These are phyloP conservation scores for Julus scanicus DNA, from an alignment of 2,888 invertebrate genomes.

Conservation along the genomic window DNA sequence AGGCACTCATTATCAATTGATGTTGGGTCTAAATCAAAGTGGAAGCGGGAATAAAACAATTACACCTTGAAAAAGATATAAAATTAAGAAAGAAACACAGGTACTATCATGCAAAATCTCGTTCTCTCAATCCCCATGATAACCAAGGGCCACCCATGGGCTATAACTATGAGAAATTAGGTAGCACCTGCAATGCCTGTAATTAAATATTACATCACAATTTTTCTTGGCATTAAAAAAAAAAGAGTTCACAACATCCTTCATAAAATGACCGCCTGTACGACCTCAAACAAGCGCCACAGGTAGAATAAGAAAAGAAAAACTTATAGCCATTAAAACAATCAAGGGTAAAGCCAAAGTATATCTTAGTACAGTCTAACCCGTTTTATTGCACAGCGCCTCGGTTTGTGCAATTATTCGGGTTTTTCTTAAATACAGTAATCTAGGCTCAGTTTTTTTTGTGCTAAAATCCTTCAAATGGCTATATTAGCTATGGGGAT, in stretches of 20 bases:
- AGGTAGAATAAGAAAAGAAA: neutral
- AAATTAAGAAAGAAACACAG: neutral
- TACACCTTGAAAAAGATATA: neutral
- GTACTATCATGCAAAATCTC: neutral
- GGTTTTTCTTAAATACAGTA: neutral
- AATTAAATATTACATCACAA: conserved; percentile 15
- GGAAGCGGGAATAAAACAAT: neutral
- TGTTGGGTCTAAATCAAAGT: neutral
- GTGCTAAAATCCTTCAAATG: too few species aligned
- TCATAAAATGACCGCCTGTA: conserved; percentile 14
- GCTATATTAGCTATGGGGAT: too few species aligned
- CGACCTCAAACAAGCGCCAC: neutral
- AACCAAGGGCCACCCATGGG: neutral
- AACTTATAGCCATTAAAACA: neutral
- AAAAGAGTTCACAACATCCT: neutral
- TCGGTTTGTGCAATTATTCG: too few species aligned
- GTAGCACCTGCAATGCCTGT: neutral
- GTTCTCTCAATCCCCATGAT: neutral
- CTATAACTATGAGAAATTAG: neutral
- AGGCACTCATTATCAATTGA: neutral
- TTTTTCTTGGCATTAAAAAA: neutral
- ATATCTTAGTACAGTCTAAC: neutral
- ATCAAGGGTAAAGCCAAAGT: neutral
- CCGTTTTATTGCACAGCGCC: neutral
- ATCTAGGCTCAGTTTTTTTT: neutral